A percentile compares a stretch with the other conserved stretches of the same genome.
These are phyloP conservation scores for Mirounga angustirostris DNA, from an alignment of 2,113 vertebrate genomes.

Conservation along the genomic window DNA sequence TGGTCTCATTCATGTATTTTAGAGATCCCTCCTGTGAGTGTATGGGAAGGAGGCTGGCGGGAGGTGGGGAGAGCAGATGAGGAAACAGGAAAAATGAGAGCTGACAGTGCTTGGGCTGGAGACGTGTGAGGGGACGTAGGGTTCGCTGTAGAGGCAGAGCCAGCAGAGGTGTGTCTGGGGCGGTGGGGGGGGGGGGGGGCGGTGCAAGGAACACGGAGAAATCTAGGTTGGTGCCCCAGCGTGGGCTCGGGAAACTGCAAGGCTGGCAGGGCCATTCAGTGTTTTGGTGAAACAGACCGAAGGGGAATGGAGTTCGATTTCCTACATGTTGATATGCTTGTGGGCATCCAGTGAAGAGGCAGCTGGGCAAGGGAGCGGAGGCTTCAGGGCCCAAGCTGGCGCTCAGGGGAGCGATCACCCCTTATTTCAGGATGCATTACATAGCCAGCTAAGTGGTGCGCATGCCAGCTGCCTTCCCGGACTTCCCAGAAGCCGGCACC, in stretches of 20 bases:
- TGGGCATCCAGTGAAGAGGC: not conserved
- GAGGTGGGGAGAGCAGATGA: not conserved
- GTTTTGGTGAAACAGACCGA: not conserved
- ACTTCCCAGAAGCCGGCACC: not conserved
- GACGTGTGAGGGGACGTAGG: no score
- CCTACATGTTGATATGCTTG: not conserved
- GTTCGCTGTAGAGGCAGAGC: rapidly evolving
- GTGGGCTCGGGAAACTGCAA: not conserved
- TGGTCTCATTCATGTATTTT: not conserved
- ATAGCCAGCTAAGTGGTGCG: not conserved
- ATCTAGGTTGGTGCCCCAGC: not conserved
- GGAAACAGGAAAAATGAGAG: not conserved
- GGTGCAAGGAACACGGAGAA: not conserved
- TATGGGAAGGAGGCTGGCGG: not conserved
- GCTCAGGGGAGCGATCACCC: not conserved
- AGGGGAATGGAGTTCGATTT: not conserved
- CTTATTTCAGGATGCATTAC: not conserved
- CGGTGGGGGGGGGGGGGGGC: not conserved
- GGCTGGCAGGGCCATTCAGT: not conserved
- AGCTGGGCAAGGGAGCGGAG: not conserved
- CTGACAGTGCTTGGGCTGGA: not conserved
- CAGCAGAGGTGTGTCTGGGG: not conserved
- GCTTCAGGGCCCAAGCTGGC: not conserved
- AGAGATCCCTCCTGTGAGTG: not conserved
- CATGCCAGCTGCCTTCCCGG: not conserved